Evolutionary conservation across 1,140 invertebrate species (phyloP), one percentile per base, ranked within the genome.

Genomic region (Pomacea maculata): DNA sequence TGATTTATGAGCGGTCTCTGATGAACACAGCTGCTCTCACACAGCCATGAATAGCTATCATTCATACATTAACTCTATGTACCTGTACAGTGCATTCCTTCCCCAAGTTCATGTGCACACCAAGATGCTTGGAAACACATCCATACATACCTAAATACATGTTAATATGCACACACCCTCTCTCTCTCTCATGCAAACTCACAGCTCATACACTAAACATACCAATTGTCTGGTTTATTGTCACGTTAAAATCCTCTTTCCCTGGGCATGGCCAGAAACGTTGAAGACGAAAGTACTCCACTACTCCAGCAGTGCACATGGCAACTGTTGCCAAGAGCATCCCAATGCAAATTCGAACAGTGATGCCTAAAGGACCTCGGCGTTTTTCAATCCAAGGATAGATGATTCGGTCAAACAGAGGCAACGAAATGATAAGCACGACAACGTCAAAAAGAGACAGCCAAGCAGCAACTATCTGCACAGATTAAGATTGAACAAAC

Each of bases 401-500:
- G 65, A 93, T 85, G 12, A 92, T 82, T 68, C 88, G 85, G 79
- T 93, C 92, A 84, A 93, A 88, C 12, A 93, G 54, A 12, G 92
- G 92, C 29, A 92, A 87, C 3, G 92, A 86, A 4, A 93, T 75
- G 14, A 93, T 87, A 25, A 92, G 87, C 15, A 85, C 75, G 4
- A 92, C 74, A n/a, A 92, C 88, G 82, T 93, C 91, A 84, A 92
- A 92, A n/a, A 93, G 71, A 21, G 89, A 89, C 34, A 93, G 87
- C 92, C 92, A 93, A n/a, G 92, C 92, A 65, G 90, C 91, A 11
- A 91, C 91, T 14, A 91, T 65, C 88, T 89, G 82, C 29, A 45
- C 71, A 72, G 11, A 34, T 25, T 12, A 70, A 70, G 21, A 45
- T 45, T 45, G 1, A 45, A 45, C 34, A 45, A 45, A 45, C 34